Base-by-base conservation (phyloP, 2,113 vertebrate species). In the Datnioides undecimradiatus region DNA sequence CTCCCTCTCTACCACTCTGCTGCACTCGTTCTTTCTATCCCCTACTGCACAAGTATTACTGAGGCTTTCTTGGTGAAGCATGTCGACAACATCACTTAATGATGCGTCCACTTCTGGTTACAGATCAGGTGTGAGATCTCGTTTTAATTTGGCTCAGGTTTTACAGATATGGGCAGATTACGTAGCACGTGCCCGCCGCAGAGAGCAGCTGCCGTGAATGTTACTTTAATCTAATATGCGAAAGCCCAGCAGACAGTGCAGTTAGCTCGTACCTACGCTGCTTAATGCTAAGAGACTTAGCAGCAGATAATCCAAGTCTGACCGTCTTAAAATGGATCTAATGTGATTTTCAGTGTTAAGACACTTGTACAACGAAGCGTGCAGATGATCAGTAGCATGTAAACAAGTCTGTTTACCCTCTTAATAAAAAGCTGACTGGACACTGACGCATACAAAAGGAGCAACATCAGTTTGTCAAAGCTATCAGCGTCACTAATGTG, bases 1-100 rank as follows among this genome's bases (percentile, higher is more conserved):
- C 77, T 87, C 86, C 86, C 87, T 72, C 88, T 90, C 88, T 74
- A 83, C 62, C 70, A 72, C 86, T 75, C 46, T 59, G 70, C 46
- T 59, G 70, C 25, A 59, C 81, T 90, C 79, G 27, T 67, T 88
- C 80, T 80, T 59, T 80, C 78, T 58, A 64, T 73, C 65, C 66
- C 75, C 68, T 54, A 45, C 12, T 60, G 41, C 71, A 72, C 54
- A 78, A 66, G 75, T 43, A 41, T 45, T 13, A 48, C 13, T 31
- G 10, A 51, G 11, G n/a, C 33, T 73, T 52, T 52, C 41, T 57
- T 1, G 3, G 13, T 51, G 8, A 34, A 63, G 62, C n/a, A 67
- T 19, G 36, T 27, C 45, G 23, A 63, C 6, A 27, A 36, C 8
- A 43, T 38, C 6, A 45, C 19, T 31, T 16, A 19, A 12, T 55